Evolutionary conservation across 2,113 vertebrate species (phyloP).

Genomic region (Poeciliopsis occidentalis): DNA sequence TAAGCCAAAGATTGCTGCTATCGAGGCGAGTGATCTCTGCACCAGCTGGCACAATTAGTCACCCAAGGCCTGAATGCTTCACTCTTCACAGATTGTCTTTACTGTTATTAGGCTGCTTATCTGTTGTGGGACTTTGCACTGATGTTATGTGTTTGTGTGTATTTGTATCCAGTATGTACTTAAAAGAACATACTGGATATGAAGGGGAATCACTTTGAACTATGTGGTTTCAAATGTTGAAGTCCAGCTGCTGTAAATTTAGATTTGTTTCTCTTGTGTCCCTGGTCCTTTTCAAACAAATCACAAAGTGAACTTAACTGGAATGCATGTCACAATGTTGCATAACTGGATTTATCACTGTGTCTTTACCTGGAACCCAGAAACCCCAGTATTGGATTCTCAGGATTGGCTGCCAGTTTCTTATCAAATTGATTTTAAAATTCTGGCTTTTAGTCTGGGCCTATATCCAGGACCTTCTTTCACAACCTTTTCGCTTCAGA

Average conservation of each 20-base stretch:
- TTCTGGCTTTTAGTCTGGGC: too few relatives aligned
- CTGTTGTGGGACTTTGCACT: constrained; percentile 33
- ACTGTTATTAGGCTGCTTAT: constrained; percentile 66
- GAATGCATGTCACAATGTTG: neutral
- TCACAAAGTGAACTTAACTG: constrained; percentile 5
- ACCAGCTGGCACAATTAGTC: constrained; percentile 68
- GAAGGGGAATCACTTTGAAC: constrained; percentile 7
- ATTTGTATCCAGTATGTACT: neutral
- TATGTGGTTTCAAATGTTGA: constrained; percentile 1
- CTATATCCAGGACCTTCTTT: too few relatives aligned
- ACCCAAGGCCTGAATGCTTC: constrained; percentile 61
- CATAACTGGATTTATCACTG: neutral
- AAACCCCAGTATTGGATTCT: too few relatives aligned
- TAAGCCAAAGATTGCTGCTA: constrained; percentile 61
- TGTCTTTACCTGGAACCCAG: too few relatives aligned
- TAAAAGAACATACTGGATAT: neutral
- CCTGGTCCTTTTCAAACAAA: neutral
- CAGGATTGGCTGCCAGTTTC: too few relatives aligned
- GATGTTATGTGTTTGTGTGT: constrained; percentile 10
- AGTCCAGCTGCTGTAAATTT: constrained; percentile 3
- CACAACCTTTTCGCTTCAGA: too few relatives aligned
- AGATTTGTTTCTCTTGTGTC: neutral
- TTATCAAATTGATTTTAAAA: too few relatives aligned
- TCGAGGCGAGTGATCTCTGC: constrained; percentile 58
- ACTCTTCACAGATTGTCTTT: constrained; percentile 58